Evolutionary conservation across 2,888 invertebrate genomes (phyloP), one percentile per base, ranked within the genome.

Genomic region (Harmothoe impar): DNA sequence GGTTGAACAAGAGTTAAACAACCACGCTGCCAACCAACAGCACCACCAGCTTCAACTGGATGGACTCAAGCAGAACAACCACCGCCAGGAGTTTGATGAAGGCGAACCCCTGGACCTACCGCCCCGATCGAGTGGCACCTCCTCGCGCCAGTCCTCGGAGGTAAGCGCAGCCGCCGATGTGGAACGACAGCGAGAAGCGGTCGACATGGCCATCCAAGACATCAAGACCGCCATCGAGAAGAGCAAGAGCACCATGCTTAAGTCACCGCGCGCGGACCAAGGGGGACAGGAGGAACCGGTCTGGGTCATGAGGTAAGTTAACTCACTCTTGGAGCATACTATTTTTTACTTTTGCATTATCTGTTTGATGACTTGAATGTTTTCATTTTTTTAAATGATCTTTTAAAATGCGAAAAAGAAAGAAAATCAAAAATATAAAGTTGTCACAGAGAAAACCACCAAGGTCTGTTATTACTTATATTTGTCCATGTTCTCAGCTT

Each of bases 211-310:
- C 68, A 97, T 98, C 94, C 98, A 98, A 95, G 98, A 98, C 93
- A 98, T 98, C 93, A 97, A 98, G 89, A 97, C 98, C 94, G 97
- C 97, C 92, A 96, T 98, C 92, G 98, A 97, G 96, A 97, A 97
- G 95, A 97, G 97, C 92, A 95, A 95, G 91, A 94, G 93, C n/a
- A 93, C 94, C 52, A 92, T 94, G 12, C 91, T 94, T 56, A 93
- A 94, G 90, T 93, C 94, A 7, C 91, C 89, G 0, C 25, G 77
- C 0, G 54, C 25, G 17, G 90, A 90, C 0, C 29, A 90, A 0
- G 92, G 92, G 3, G 89, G 91, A 25, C 93, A 93, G 29, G 90
- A 91, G n/a, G 95, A 95, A 89, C 95, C 95, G 29, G 93, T 95
- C 15, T 95, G 95, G 95, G 93, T 95, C 5, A 95, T 94, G 93